A percentile compares a stretch with the other conserved stretches of the same genome.
These are phyloP conservation scores for Boleophthalmus pectinirostris DNA, from an alignment of 2,113 vertebrate species.

Conservation along the genomic window DNA sequence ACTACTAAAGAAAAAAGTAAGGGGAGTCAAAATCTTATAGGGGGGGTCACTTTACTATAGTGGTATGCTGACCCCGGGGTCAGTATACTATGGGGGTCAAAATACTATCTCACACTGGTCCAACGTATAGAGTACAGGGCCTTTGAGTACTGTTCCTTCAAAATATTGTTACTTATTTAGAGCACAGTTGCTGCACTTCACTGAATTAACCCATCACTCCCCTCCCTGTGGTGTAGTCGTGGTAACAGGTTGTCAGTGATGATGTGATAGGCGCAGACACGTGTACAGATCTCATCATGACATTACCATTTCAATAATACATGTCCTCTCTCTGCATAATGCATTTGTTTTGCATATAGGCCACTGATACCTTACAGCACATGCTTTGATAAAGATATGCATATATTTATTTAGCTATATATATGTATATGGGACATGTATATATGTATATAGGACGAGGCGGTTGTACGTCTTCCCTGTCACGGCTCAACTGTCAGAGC, in stretches of 20 bases:
- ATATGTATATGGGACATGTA: neutral
- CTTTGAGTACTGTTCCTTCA: no score
- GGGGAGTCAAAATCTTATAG: no score
- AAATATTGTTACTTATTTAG: no score
- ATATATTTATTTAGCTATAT: neutral
- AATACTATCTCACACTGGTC: no score
- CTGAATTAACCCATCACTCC: neutral
- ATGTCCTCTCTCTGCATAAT: conserved; percentile 51
- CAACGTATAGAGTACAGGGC: no score
- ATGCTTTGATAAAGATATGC: neutral
- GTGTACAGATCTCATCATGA: neutral
- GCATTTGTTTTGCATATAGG: conserved; percentile 26
- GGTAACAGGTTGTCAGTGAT: conserved; percentile 5
- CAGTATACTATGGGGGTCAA: no score
- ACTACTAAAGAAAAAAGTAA: no score
- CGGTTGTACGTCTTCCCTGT: neutral
- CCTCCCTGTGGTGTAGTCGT: conserved; percentile 6
- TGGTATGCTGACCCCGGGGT: no score
- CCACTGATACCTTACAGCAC: neutral
- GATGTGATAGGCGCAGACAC: neutral
- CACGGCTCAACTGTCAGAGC: neutral
- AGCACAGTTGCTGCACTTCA: no score
- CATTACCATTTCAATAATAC: neutral
- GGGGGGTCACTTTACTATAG: no score
- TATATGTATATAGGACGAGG: neutral